Evolutionary conservation across 2,888 invertebrate genomes (phyloP), one percentile per base, ranked within the genome.

Genomic region (Drosophila phalerata): DNA sequence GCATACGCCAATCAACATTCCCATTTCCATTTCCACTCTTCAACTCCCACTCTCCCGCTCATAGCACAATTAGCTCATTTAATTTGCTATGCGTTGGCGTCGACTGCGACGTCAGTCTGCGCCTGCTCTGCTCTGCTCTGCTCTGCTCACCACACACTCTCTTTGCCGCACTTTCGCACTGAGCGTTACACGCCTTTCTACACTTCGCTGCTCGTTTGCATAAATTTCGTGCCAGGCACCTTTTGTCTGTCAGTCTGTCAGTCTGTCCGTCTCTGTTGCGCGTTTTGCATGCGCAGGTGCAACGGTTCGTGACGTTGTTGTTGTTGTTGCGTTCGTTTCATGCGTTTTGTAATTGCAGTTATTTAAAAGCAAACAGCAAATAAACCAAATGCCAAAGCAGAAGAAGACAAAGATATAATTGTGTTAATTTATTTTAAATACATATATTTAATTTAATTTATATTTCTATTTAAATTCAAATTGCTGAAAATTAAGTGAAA

Each of bases 171-270:
- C 22, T 3, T 4, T 9, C 42, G 22, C 28, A 51, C 60, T 37
- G 55, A 9, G 60, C 49, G 45, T 76, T 75, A 73, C 72, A 81
- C 87, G 90, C 89, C 85, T 90, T 81, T 88, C 81, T 84, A 90
- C 90, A 90, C 85, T 90, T 90, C 90, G 85, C 81, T 90, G 89
- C 90, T 86, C 90, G 85, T 88, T 86, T 86, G 90, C 85, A 86
- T 86, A 86, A 90, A 90, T 86, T 90, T 88, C 80, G 85, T 88
- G 60, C 82, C 82, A 85, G 81, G 88, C 81, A 81, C 81, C 58
- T 2, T 22, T 4, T 4, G 22, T 22, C 22, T 22, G 22, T 67
- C 53, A 22, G 22, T 22, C 22, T 22, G 22, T 67, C 53, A 17
- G 45, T 42, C 60, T 48, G 58, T 37, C 47, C 30, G 30, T 28